Evolutionary conservation across 2,888 invertebrate species (phyloP).

Genomic region (Meandrusa payeni): DNA sequence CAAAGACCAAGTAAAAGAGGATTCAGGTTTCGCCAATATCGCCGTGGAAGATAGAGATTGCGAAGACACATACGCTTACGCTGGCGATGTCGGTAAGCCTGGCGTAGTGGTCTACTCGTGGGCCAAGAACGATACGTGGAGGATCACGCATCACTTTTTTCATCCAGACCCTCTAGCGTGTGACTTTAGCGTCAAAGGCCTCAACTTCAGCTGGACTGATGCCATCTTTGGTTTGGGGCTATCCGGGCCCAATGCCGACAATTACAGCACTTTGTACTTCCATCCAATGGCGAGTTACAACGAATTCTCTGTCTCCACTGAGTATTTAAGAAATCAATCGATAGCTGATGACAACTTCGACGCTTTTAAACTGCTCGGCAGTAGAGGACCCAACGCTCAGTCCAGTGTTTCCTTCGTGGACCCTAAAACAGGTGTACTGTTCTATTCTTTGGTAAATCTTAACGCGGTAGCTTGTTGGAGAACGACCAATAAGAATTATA

Average conservation of each 20-base stretch:
- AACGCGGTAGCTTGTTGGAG: slow-evolving; percentile 91
- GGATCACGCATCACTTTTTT: slow-evolving; percentile 86
- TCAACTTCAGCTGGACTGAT: slow-evolving; percentile 88
- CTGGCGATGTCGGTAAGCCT: slow-evolving; percentile 85
- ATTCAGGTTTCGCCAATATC: slow-evolving; percentile 87
- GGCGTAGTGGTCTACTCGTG: slow-evolving; percentile 89
- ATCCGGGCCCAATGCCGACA: slow-evolving; percentile 82
- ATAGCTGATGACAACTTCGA: slow-evolving; percentile 79
- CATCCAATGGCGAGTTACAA: slow-evolving; percentile 89
- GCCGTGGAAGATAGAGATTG: slow-evolving; percentile 89
- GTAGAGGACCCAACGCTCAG: slow-evolving; percentile 86
- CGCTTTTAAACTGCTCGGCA: slow-evolving; percentile 85
- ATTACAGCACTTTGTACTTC: slow-evolving; percentile 87
- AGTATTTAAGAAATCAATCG: slow-evolving; percentile 82
- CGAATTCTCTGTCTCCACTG: slow-evolving; percentile 88
- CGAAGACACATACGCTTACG: slow-evolving; percentile 86
- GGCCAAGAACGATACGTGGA: slow-evolving; percentile 86
- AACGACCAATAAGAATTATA: slow-evolving; percentile 84
- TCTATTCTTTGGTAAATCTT: slow-evolving; percentile 87
- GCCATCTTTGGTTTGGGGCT: slow-evolving; percentile 88
- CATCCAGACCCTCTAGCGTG: slow-evolving; percentile 86
- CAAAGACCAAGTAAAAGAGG: slow-evolving; percentile 82
- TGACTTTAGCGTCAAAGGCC: slow-evolving; percentile 86
- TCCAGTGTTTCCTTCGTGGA: slow-evolving; percentile 88
- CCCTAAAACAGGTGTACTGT: slow-evolving; percentile 85